Percentiles rank a stretch among this genome's conserved stretches.
Evolutionary conservation across 1,140 invertebrate genomes (phyloP).

Genomic region (Drosophila paulistorum): DNA sequence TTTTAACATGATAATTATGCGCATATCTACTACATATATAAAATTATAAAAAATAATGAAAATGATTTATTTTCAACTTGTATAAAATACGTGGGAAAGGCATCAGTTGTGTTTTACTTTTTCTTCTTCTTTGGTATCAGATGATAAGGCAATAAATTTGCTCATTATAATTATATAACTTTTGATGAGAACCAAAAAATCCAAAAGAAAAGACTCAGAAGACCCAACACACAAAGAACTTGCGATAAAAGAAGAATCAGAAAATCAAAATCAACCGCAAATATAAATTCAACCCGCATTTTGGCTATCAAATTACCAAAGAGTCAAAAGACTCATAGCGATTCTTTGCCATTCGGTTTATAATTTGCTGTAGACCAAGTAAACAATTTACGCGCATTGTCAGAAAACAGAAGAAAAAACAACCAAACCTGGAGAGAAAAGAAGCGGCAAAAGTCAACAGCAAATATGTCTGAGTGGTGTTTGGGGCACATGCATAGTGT

Average conservation of each 20-base stretch:
- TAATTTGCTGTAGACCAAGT: constrained; percentile 32
- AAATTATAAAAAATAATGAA: constrained; percentile 52
- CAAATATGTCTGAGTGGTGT: constrained; percentile 28
- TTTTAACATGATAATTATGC: constrained; percentile 44
- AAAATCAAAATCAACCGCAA: constrained; percentile 56
- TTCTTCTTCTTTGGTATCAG: constrained; percentile 21
- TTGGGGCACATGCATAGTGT: constrained; percentile 26
- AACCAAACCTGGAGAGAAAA: constrained; percentile 5
- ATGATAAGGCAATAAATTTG: constrained; percentile 39
- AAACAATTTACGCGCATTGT: constrained; percentile 63
- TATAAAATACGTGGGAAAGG: constrained; percentile 29
- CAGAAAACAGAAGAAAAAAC: constrained; percentile 34
- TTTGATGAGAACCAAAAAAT: constrained; percentile 9
- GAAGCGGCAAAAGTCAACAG: constrained; percentile 65
- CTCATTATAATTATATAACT: constrained; percentile 16
- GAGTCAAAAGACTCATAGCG: constrained; percentile 1
- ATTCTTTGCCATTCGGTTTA: neutral
- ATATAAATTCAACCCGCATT: constrained; percentile 55
- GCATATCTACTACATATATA: constrained; percentile 31
- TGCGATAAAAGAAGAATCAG: neutral
- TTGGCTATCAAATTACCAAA: constrained; percentile 68
- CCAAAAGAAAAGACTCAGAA: neutral
- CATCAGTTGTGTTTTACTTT: constrained; percentile 28
- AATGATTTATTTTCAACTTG: constrained; percentile 33
- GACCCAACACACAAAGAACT: neutral